Conservation (phyloP, 2,113 vertebrate species). For the Columba livia region DNA sequence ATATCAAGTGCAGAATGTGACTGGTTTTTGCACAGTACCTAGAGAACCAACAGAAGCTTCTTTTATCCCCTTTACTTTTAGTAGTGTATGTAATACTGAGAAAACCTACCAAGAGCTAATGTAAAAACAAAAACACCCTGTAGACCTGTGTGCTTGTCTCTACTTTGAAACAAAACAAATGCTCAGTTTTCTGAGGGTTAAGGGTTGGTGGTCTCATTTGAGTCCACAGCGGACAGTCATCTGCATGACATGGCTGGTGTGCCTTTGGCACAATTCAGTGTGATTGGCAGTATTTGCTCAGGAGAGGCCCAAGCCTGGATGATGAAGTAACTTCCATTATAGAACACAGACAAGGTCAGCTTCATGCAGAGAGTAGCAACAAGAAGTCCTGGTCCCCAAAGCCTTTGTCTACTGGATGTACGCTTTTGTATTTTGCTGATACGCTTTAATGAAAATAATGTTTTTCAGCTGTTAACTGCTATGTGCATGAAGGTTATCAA, state of each 20-base stretch:
- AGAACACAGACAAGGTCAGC: slow-evolving; percentile 46
- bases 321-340: slow-evolving; percentile 71
- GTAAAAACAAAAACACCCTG: neutral
- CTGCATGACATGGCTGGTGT: neutral
- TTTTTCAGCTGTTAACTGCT: slow-evolving; percentile 46
- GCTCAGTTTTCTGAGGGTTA: neutral
- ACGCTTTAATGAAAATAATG: slow-evolving; percentile 15
- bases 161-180: slow-evolving; percentile 32
- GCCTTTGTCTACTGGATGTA: slow-evolving; percentile 10
- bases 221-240: neutral
- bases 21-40: neutral
- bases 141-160: neutral
- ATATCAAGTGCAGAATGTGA: neutral
- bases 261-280: neutral
- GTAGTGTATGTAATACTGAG: neutral
- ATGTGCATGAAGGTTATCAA: slow-evolving; percentile 54
- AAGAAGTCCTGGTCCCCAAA: slow-evolving; percentile 30
- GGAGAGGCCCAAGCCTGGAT: slow-evolving; percentile 13
- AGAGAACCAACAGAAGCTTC: neutral
- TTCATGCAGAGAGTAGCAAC: slow-evolving; percentile 45
- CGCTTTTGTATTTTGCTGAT: slow-evolving; percentile 43
- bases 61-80: neutral
- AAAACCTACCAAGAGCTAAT: neutral
- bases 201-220: slow-evolving; percentile 9
- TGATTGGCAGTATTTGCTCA: slow-evolving; percentile 23